Conservation (phyloP, 2,888 invertebrate species). For the Clitarchus hookeri region DNA sequence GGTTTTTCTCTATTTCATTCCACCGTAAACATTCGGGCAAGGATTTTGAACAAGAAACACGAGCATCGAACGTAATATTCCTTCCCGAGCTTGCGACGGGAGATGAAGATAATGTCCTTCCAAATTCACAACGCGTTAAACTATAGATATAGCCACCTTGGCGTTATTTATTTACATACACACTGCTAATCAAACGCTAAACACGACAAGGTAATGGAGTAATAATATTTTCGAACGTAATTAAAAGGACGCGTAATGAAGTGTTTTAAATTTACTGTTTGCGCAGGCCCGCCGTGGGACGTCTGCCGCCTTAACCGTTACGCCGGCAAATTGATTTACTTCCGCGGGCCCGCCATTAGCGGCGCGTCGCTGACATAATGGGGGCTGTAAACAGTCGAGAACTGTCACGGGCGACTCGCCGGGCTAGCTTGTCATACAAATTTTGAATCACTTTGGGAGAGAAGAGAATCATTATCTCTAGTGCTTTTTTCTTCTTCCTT, state of each 20-base stretch:
- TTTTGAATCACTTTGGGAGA: not conserved
- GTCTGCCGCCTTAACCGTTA: not conserved
- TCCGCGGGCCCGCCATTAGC: not conserved
- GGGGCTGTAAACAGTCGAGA: not conserved
- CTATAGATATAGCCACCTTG: too few relatives aligned
- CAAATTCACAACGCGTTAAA: too few relatives aligned
- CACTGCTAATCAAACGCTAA: not conserved
- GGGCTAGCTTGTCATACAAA: not conserved
- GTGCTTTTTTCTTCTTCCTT: not conserved
- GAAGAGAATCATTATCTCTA: not conserved
- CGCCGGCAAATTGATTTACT: not conserved
- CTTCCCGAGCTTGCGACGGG: too few relatives aligned
- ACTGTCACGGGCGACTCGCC: not conserved
- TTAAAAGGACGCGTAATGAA: not conserved
- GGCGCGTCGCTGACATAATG: not conserved
- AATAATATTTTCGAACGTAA: not conserved
- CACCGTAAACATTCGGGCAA: too few relatives aligned
- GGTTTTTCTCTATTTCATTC: too few relatives aligned
- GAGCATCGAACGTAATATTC: too few relatives aligned
- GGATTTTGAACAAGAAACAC: too few relatives aligned
- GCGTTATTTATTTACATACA: not conserved
- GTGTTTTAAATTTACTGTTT: conserved; percentile 2
- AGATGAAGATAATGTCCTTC: too few relatives aligned
- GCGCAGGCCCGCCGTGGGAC: not conserved
- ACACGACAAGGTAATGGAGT: not conserved